Evolutionary conservation across 1,140 invertebrate species (phyloP), one percentile per base, ranked within the genome.

Genomic region (Drosophila burlai): DNA sequence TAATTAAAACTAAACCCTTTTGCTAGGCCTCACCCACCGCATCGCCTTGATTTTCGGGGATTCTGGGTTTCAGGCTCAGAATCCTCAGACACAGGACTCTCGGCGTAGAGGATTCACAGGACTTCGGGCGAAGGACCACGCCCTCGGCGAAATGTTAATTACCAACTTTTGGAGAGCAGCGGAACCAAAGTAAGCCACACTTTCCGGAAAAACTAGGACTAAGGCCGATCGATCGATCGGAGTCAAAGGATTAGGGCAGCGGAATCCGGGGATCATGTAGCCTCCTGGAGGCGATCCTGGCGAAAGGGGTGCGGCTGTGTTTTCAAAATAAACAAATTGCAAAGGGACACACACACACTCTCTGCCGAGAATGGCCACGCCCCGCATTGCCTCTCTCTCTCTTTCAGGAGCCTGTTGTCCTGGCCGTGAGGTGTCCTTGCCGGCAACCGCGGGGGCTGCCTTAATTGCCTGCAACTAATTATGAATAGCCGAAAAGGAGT

Each of bases 281-380:
- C 31, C 60, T 43, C 15, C 60, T n/a, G 2, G 46, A 42, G 42
- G 43, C 61, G 66, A 60, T 47, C 42, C 36, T 11, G 43, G 60
- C 63, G 81, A 89, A 89, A 89, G 85, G 85, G 85, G 85, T 89
- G 85, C 87, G 81, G 79, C 81, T 74, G 68, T 89, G 84, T 89
- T 89, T 89, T 89, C 81, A 89, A 89, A 89, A 89, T 89, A 90
- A 89, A 89, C 84, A 89, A 89, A 90, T 89, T 83, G 85, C 80
- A 72, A 87, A 89, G 45, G 45, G 69, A 73, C 40, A 76, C 69
- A 40, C 43, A 34, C 34, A 60, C 50, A 31, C 43, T 46, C 26
- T 57, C 21, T 42, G 59, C 46, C 21, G 52, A 24, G 18, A 29
- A 50, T 36, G 52, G 58, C 50, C 45, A 72, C 81, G 82, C 67